Conservation (phyloP, 2,113 vertebrate species). For the Cairina moschata region DNA sequence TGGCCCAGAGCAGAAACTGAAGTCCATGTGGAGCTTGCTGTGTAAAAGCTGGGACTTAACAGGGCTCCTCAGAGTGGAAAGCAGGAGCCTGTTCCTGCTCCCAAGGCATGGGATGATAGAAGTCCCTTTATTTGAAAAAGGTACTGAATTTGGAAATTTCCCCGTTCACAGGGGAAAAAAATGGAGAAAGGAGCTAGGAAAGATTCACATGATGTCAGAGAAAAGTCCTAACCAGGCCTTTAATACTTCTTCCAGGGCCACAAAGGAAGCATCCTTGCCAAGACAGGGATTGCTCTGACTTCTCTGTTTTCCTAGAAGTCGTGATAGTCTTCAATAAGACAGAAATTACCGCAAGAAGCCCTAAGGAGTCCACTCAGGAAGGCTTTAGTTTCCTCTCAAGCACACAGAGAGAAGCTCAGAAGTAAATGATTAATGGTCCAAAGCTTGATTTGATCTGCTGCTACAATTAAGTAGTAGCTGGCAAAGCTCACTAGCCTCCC, state of each 20-base stretch:
- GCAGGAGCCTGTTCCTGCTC: not conserved
- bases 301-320: constrained; percentile 1
- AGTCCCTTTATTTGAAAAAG: not conserved
- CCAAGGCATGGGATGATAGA: not conserved
- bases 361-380: not conserved
- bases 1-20: not conserved
- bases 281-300: not conserved
- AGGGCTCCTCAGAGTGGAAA: not conserved
- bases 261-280: not conserved
- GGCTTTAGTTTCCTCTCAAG: constrained; percentile 19
- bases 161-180: not conserved
- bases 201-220: not conserved
- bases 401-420: constrained; percentile 10
- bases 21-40: not conserved
- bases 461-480: not conserved
- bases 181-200: not conserved
- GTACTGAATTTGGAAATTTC: not conserved
- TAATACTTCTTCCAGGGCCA: not conserved
- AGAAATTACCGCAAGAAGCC: constrained; percentile 5
- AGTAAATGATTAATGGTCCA: constrained; percentile 46
- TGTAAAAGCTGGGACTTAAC: not conserved
- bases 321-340: not conserved
- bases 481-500: not conserved
- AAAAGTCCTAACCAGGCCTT: not conserved
- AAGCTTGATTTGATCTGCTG: constrained; percentile 26